phyloP scores from a whole-genome alignment of 2,113 vertebrate species.

The Rallus limicola region DNA sequence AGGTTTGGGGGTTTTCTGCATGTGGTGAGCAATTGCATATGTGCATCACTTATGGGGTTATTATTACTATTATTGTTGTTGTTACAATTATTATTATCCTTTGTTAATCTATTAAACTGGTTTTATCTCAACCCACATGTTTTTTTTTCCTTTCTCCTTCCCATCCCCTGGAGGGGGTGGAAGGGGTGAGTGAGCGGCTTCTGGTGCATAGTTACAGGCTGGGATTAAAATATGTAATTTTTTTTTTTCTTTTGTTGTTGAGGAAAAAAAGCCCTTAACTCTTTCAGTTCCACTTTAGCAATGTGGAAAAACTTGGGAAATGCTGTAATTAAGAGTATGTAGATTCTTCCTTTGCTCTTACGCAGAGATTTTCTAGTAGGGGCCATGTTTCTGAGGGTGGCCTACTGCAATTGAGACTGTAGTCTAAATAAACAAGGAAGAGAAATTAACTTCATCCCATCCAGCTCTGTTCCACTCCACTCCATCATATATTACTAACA shows the following conservation, averaged over 20 bases:
- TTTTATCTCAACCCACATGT: too few species aligned
- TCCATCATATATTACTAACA: neutral
- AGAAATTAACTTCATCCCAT: neutral
- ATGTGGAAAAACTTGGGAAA: neutral
- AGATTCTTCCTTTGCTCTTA: neutral
- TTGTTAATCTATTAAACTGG: too few species aligned
- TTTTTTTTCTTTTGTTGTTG: neutral
- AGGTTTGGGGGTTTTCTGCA: too few species aligned
- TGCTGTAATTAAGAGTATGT: accelerated
- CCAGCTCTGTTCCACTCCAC: neutral
- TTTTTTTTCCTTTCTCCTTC: too few species aligned
- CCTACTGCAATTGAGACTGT: neutral
- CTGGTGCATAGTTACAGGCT: too few species aligned
- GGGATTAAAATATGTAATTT: too few species aligned
- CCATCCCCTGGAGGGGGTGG: too few species aligned
- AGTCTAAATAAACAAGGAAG: neutral
- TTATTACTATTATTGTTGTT: too few species aligned
- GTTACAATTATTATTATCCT: too few species aligned
- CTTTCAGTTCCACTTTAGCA: neutral
- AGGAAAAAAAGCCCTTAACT: neutral
- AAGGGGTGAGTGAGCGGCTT: too few species aligned
- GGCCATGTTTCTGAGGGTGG: neutral
- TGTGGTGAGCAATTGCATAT: too few species aligned
- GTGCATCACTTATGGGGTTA: too few species aligned
- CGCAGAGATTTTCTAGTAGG: neutral